Percentiles rank a stretch among this genome's conserved stretches.
These are phyloP conservation scores for Brachyptera putata DNA, from an alignment of 2,888 invertebrate genomes.

Conservation along the genomic window DNA sequence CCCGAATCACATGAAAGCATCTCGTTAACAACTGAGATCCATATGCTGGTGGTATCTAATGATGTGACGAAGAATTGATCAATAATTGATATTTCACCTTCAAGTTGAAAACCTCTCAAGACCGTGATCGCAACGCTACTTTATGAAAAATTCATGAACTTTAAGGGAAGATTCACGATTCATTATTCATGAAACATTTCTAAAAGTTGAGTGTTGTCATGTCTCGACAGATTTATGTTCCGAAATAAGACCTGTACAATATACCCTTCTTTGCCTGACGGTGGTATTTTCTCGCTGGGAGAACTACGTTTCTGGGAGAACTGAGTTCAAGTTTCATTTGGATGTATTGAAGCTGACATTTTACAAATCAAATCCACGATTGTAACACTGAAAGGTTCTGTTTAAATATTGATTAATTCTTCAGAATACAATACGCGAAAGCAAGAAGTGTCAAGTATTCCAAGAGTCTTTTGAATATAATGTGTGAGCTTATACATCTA, in stretches of 20 bases:
- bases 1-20: too few species aligned
- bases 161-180: background rate
- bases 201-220: background rate
- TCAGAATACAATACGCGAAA: too few species aligned
- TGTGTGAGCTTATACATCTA: too few species aligned
- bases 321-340: too few species aligned
- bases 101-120: background rate
- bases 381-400: too few species aligned
- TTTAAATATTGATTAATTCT: too few species aligned
- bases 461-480: too few species aligned
- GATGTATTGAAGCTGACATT: too few species aligned
- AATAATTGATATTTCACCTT: conserved; percentile 12
- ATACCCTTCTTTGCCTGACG: background rate
- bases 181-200: conserved; percentile 10
- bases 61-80: conserved; percentile 19
- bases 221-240: background rate
- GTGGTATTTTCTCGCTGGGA: too few species aligned
- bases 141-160: conserved; percentile 7
- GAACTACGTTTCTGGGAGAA: too few species aligned
- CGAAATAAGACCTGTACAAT: background rate
- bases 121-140: background rate
- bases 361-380: too few species aligned
- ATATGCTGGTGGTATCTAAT: background rate
- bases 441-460: too few species aligned
- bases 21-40: background rate